phyloP scores from a whole-genome alignment of 2,888 invertebrate species.

The Bombylius major region DNA sequence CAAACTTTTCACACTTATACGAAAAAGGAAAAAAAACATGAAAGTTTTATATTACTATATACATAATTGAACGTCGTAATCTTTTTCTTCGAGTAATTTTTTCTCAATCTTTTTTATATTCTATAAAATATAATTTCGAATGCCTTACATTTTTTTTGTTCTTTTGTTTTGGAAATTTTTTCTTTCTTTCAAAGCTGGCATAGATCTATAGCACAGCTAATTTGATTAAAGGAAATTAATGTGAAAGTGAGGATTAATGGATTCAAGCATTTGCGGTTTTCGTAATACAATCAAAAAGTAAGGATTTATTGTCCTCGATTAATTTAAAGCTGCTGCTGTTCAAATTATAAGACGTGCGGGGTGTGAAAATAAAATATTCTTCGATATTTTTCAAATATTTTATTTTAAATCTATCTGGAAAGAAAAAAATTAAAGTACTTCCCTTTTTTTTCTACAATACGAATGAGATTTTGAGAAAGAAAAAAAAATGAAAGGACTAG shows the following conservation, averaged over 20 bases:
- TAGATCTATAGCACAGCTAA: slow-evolving; percentile 7
- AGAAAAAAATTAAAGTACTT: too few relatives aligned
- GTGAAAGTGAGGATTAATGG: slow-evolving; percentile 7
- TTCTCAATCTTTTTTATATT: neutral
- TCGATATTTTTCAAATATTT: too few relatives aligned
- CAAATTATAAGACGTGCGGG: too few relatives aligned
- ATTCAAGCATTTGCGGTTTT: slow-evolving; percentile 8
- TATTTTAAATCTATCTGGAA: too few relatives aligned
- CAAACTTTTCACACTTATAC: neutral
- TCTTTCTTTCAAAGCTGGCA: neutral
- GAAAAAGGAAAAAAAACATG: too few relatives aligned
- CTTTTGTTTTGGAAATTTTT: neutral
- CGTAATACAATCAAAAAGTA: slow-evolving; percentile 4
- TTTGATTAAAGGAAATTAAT: slow-evolving; percentile 11
- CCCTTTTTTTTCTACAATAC: too few relatives aligned
- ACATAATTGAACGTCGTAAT: neutral
- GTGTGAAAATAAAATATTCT: too few relatives aligned
- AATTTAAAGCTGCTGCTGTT: neutral
- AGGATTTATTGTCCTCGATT: neutral
- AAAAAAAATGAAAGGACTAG: too few relatives aligned
- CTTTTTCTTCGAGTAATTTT: neutral
- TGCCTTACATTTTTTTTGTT: slow-evolving; percentile 1
- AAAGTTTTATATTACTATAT: neutral
- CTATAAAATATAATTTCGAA: neutral
- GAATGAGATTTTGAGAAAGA: too few relatives aligned